phyloP scores from a whole-genome alignment of 92 coral and sea anemone genomes.

The Metridium senile region DNA sequence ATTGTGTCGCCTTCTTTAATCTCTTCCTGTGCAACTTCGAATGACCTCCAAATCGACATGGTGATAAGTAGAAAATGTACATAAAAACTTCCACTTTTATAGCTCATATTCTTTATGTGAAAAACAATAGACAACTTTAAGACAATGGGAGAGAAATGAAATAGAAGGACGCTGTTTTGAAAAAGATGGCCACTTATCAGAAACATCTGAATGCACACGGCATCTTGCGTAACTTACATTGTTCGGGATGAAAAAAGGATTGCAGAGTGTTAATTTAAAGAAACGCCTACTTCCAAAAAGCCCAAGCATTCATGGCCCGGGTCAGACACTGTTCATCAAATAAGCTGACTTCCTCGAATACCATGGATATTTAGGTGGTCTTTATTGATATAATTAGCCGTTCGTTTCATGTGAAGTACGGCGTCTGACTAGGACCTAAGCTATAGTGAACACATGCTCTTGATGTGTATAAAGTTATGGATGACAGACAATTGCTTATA shows the following conservation, averaged over 20 bases:
- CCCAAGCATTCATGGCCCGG: neutral
- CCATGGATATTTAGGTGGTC: neutral
- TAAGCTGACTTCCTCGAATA: neutral
- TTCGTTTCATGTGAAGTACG: neutral
- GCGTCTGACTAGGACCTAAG: neutral
- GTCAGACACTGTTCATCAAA: neutral
- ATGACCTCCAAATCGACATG: neutral
- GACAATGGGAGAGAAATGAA: no score
- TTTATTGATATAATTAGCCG: neutral
- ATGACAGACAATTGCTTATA: neutral
- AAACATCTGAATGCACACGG: no score
- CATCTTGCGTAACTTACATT: no score
- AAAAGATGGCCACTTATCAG: neutral
- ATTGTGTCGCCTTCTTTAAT: neutral
- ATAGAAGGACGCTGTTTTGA: neutral
- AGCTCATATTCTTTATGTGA: no score
- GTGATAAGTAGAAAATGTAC: neutral
- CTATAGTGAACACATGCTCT: neutral
- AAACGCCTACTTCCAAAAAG: neutral
- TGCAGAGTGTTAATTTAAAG: neutral
- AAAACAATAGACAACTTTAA: no score
- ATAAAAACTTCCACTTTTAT: neutral
- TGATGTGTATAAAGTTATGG: neutral
- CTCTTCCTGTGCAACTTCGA: neutral
- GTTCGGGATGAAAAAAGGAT: neutral